phyloP scores from a whole-genome alignment of 2,113 vertebrate genomes.

The Vulpes lagopus region DNA sequence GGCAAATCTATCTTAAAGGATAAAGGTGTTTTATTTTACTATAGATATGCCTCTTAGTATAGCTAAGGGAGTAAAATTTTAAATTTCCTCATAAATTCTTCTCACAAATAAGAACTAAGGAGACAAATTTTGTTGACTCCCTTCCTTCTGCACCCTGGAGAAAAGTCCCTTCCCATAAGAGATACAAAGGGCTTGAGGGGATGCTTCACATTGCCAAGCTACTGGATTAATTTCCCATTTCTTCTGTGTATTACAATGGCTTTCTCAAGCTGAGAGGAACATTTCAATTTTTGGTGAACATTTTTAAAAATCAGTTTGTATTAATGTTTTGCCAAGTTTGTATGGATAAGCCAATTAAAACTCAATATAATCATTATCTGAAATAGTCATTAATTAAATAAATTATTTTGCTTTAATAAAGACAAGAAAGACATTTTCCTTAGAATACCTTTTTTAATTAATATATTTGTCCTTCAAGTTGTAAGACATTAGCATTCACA shows the following conservation, averaged over 20 bases:
- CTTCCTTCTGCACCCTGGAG: neutral
- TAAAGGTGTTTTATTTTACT: neutral
- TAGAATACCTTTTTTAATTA: conserved; percentile 69
- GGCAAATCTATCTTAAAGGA: neutral
- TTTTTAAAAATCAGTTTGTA: conserved; percentile 8
- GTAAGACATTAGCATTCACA: conserved; percentile 55
- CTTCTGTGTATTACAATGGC: conserved; percentile 38
- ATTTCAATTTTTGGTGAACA: conserved; percentile 38
- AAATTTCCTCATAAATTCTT: neutral
- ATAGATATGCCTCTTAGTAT: neutral
- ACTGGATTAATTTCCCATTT: neutral
- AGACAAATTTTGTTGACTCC: neutral
- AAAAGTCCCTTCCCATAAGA: neutral
- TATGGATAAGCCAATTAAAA: conserved; percentile 53
- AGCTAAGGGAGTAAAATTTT: neutral
- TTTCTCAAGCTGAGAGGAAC: neutral
- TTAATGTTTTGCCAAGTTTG: conserved; percentile 60
- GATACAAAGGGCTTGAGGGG: neutral
- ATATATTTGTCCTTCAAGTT: conserved; percentile 25
- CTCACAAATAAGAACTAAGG: neutral
- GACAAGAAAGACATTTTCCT: conserved; percentile 61
- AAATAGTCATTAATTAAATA: conserved; percentile 65
- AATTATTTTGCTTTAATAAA: conserved; percentile 65
- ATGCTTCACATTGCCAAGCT: neutral
- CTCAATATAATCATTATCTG: conserved; percentile 61